phyloP scores from a whole-genome alignment of 2,888 invertebrate genomes.

The Tanaodytes sp. region DNA sequence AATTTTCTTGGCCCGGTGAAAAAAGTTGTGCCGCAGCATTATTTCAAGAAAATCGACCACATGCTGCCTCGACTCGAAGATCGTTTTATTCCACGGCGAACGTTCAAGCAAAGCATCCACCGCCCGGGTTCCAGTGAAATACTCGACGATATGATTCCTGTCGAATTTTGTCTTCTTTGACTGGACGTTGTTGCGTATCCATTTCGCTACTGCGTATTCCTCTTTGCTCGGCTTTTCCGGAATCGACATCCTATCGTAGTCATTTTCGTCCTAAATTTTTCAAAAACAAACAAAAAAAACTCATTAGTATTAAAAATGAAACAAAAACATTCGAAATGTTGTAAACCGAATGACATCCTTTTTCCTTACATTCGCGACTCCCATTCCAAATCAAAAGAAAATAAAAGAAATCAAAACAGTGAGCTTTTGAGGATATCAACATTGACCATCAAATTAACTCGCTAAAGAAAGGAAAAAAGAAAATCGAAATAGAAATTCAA shows the following conservation, averaged over 20 bases:
- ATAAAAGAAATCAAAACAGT: no score
- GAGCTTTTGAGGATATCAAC: no score
- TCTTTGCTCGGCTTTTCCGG: slow-evolving; percentile 88
- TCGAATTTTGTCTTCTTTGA: slow-evolving; percentile 96
- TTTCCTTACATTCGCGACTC: no score
- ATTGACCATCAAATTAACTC: no score
- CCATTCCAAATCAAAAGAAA: no score
- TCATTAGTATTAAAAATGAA: background rate
- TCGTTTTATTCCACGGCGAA: slow-evolving; percentile 89
- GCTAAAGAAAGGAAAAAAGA: no score
- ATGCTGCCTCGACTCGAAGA: slow-evolving; percentile 87
- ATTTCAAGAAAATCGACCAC: slow-evolving; percentile 85
- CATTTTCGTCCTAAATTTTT: slow-evolving; percentile 24
- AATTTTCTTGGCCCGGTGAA: slow-evolving; percentile 93
- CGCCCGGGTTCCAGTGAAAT: slow-evolving; percentile 95
- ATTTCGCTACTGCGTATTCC: slow-evolving; percentile 94
- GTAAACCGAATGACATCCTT: no score
- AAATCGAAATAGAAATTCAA: no score
- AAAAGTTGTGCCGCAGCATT: slow-evolving; percentile 94
- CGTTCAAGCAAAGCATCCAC: slow-evolving; percentile 89
- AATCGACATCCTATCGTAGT: slow-evolving; percentile 73
- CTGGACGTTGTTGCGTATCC: slow-evolving; percentile 93
- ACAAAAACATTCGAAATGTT: no score
- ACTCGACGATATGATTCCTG: slow-evolving; percentile 93
- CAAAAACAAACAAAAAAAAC: no score